Conservation (phyloP, 1,140 invertebrate genomes). For the Choristoneura fumiferana region DNA sequence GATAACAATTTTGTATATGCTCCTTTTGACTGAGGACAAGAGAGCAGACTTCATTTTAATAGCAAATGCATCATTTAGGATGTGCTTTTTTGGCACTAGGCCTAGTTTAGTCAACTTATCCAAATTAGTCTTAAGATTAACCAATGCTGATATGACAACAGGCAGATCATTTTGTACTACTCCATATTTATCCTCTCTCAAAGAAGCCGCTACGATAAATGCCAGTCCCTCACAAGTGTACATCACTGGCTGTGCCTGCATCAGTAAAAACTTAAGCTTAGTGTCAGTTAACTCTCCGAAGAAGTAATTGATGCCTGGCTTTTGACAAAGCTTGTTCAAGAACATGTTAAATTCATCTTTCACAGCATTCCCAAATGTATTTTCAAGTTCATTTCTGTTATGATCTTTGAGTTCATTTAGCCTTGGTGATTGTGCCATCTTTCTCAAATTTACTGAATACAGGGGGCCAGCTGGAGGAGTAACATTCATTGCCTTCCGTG, state of each 20-base stretch:
- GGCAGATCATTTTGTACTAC: constrained; percentile 88
- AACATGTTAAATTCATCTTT: constrained; percentile 59
- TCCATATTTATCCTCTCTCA: constrained; percentile 88
- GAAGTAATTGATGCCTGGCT: constrained; percentile 83
- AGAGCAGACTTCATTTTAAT: constrained; percentile 81
- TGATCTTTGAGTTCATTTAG: constrained; percentile 51
- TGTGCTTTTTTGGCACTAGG: constrained; percentile 79
- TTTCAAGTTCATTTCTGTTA: constrained; percentile 53
- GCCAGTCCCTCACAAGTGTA: constrained; percentile 86
- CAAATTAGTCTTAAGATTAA: constrained; percentile 83
- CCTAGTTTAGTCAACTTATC: constrained; percentile 85
- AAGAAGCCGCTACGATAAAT: constrained; percentile 82
- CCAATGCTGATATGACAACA: constrained; percentile 81
- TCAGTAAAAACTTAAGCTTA: constrained; percentile 81
- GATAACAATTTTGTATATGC: constrained; percentile 86
- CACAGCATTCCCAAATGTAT: constrained; percentile 56
- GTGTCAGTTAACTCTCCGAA: constrained; percentile 85
- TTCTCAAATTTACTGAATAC: constrained; percentile 62
- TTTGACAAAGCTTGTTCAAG: constrained; percentile 67
- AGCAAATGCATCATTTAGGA: constrained; percentile 80
- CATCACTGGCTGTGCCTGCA: constrained; percentile 83
- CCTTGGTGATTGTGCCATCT: constrained; percentile 67
- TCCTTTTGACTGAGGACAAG: constrained; percentile 82
- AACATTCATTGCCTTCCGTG: constrained; percentile 34
- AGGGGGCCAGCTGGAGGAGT: constrained; percentile 44